phyloP scores from a whole-genome alignment of 2,888 invertebrate species.

The Leptinotarsa rubiginosa region DNA sequence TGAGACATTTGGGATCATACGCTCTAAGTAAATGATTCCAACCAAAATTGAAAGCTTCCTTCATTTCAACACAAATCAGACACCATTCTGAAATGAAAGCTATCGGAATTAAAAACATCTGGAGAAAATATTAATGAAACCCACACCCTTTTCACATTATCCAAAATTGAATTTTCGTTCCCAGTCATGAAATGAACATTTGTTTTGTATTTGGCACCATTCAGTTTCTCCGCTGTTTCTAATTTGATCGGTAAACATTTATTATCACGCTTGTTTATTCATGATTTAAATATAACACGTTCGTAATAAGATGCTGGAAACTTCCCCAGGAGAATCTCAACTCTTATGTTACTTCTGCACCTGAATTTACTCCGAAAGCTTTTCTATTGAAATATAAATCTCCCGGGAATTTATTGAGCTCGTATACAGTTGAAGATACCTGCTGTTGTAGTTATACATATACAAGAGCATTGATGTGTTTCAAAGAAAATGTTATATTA shows the following conservation, averaged over 20 bases:
- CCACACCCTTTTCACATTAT: not conserved
- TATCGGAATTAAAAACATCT: too few species aligned
- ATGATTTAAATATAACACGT: not conserved
- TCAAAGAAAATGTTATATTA: too few species aligned
- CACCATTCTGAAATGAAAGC: too few species aligned
- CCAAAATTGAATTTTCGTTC: not conserved
- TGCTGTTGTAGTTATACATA: too few species aligned
- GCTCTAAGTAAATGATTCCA: too few species aligned
- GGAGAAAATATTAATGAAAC: not conserved
- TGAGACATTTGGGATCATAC: too few species aligned
- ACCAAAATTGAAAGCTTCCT: too few species aligned
- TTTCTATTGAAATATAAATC: not conserved
- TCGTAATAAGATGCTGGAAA: not conserved
- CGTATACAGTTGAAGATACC: not conserved
- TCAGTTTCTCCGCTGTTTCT: not conserved
- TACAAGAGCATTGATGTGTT: too few species aligned
- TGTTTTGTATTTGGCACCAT: slow-evolving; percentile 5
- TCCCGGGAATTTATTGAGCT: not conserved
- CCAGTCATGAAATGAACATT: not conserved
- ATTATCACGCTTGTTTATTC: not conserved
- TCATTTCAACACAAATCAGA: too few species aligned
- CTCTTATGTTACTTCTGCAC: not conserved
- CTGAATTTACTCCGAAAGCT: not conserved
- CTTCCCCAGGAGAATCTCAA: not conserved
- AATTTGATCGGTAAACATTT: not conserved